Evolutionary conservation across 2,113 vertebrate genomes (phyloP).

Genomic region (Pelobates fuscus): DNA sequence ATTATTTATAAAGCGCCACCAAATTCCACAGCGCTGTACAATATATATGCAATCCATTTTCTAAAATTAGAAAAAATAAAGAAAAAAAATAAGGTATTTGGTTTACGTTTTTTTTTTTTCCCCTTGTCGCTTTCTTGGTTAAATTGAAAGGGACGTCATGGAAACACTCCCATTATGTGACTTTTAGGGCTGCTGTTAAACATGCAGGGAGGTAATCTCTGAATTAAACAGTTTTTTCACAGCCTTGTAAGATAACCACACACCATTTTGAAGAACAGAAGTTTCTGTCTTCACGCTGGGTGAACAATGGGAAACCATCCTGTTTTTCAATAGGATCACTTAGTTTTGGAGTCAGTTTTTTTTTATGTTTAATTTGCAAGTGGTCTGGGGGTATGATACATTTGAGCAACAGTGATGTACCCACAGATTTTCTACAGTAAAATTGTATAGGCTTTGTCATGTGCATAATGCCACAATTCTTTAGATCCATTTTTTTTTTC

Average conservation of each 20-base stretch:
- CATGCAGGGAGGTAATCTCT: slow-evolving; percentile 98
- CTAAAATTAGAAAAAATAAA: too few species aligned
- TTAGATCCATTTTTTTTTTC: too few species aligned
- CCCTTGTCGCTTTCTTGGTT: slow-evolving; percentile 41
- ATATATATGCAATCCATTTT: too few species aligned
- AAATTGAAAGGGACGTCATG: slow-evolving; percentile 85
- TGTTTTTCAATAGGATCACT: slow-evolving; percentile 93
- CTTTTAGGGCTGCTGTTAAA: slow-evolving; percentile 86
- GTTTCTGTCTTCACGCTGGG: slow-evolving; percentile 96
- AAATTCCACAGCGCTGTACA: too few species aligned
- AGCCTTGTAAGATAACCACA: slow-evolving; percentile 91
- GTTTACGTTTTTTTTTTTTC: too few species aligned
- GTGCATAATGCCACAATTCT: too few species aligned
- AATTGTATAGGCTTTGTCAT: too few species aligned
- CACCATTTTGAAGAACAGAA: slow-evolving; percentile 88
- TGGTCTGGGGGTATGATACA: slow-evolving; percentile 93
- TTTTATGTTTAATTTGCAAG: slow-evolving; percentile 99
- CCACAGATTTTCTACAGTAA: too few species aligned
- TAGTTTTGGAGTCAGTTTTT: slow-evolving; percentile 83
- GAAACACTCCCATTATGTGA: slow-evolving; percentile 98
- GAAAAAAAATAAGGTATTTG: too few species aligned
- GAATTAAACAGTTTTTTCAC: slow-evolving; percentile 95
- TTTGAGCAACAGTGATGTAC: too few species aligned
- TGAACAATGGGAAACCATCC: slow-evolving; percentile 98
- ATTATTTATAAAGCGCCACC: too few species aligned